Evolutionary conservation across 2,888 invertebrate genomes (phyloP), one percentile per base, ranked within the genome.

Genomic region (Serrognathus titanus): DNA sequence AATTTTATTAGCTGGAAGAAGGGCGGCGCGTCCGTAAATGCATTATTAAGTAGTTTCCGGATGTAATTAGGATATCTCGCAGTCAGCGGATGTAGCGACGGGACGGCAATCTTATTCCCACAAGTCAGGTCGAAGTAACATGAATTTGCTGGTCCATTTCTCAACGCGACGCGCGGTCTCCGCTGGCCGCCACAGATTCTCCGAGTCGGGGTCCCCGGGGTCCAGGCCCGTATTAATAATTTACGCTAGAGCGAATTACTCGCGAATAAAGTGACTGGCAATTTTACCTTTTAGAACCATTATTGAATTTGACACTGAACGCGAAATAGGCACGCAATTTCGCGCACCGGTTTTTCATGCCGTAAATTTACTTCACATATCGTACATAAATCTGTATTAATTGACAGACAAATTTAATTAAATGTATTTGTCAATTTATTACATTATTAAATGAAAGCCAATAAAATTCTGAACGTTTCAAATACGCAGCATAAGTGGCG

Each of bases 61-160:
- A 41, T 48, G 53, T 53, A 53, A 53, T 53, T 53, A 53, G 53
- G 48, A 53, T 39, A 53, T 48, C 48, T 48, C 37, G 53, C 53
- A 53, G 48, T 53, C 47, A 47, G 48, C 38, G 53, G 47, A 47
- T 53, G 40, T 39, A 36, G 39, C 48, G 36, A 47, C 36, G 53
- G 48, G 53, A 53, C 48, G 37, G 47, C 53, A 53, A 53, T 53
- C 53, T 53, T 69, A 70, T 71, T 70, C 70, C 70, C 71, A 57
- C 55, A 64, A 66, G 68, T 64, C 64, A 62, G 60, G 67, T 64
- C 62, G 66, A 64, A 68, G 66, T 69, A 66, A 66, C 67, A 59
- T 65, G 69, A 70, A 72, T 72, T 73, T 72, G 68, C 69, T 66
- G 69, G 69, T 66, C 67, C 71, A 72, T 73, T 73, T 71, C 72